phyloP scores from a whole-genome alignment of 2,113 vertebrate species.

The Urocitellus parryii region DNA sequence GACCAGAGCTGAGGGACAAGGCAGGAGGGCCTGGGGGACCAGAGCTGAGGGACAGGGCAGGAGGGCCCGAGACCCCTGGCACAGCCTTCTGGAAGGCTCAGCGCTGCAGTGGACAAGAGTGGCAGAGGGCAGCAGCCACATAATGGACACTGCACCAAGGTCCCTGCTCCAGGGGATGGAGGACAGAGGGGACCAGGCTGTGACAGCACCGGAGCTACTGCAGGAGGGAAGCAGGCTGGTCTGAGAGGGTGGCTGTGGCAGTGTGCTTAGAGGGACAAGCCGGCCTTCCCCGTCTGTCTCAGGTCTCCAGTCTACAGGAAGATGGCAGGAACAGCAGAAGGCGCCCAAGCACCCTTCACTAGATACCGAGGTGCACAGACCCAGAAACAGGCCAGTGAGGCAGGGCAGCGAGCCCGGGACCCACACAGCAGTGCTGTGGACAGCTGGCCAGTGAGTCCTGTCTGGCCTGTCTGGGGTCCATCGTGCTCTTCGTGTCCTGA shows the following conservation, averaged over 20 bases:
- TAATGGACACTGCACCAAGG: not conserved
- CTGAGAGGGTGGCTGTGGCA: not conserved
- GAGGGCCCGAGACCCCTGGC: not conserved
- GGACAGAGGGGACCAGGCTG: not conserved
- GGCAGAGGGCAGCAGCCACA: not conserved
- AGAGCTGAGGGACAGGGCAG: too few species aligned
- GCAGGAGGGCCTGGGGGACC: too few species aligned
- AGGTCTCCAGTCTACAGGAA: not conserved
- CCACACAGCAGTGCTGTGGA: too few species aligned
- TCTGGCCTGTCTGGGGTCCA: too few species aligned
- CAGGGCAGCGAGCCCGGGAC: not conserved
- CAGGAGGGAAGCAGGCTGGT: not conserved
- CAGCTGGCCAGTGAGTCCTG: not conserved
- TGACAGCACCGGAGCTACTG: not conserved
- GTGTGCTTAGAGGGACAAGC: too few species aligned
- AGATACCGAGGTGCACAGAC: not conserved
- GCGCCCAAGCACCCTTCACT: accelerated
- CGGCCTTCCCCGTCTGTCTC: not conserved
- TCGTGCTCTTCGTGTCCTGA: not conserved
- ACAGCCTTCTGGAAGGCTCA: not conserved
- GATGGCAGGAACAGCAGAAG: accelerated
- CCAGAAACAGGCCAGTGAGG: too few species aligned
- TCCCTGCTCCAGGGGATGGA: not conserved
- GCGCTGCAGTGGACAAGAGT: too few species aligned
- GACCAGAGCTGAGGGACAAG: too few species aligned